A percentile compares a stretch with the other conserved stretches of the same genome.
These are phyloP conservation scores for Pelosia muscerda DNA, from an alignment of 2,888 invertebrate genomes.

Conservation along the genomic window DNA sequence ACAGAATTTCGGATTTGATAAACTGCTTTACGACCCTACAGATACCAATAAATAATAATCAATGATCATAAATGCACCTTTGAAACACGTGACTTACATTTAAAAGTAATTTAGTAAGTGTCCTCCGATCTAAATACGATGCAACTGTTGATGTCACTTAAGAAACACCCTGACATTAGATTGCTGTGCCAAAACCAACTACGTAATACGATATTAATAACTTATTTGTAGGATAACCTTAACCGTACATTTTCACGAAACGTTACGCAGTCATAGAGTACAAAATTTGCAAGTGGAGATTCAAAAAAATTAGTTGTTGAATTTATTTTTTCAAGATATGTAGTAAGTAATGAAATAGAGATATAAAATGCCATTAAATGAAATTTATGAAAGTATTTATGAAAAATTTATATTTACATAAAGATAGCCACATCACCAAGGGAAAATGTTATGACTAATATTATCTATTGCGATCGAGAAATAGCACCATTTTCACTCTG, in stretches of 20 bases:
- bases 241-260: background rate
- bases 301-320: no score
- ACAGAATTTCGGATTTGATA: background rate
- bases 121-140: slow-evolving; percentile 21
- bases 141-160: slow-evolving; percentile 25
- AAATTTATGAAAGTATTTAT: no score
- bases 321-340: no score
- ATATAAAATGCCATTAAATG: no score
- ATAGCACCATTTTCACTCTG: no score
- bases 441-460: no score
- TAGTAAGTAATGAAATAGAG: no score
- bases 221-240: background rate
- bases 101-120: slow-evolving; percentile 15
- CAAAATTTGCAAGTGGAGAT: background rate
- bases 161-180: slow-evolving; percentile 25
- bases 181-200: slow-evolving; percentile 22
- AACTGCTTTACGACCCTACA: background rate
- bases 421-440: no score
- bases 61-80: slow-evolving; percentile 7
- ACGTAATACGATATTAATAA: slow-evolving; percentile 14
- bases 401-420: no score
- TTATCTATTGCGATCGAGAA: no score
- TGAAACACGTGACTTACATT: slow-evolving; percentile 14
- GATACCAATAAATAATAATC: background rate
- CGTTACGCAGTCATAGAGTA: background rate